phyloP scores from a whole-genome alignment of 2,888 invertebrate species.

The Leptopterna dolabrata region DNA sequence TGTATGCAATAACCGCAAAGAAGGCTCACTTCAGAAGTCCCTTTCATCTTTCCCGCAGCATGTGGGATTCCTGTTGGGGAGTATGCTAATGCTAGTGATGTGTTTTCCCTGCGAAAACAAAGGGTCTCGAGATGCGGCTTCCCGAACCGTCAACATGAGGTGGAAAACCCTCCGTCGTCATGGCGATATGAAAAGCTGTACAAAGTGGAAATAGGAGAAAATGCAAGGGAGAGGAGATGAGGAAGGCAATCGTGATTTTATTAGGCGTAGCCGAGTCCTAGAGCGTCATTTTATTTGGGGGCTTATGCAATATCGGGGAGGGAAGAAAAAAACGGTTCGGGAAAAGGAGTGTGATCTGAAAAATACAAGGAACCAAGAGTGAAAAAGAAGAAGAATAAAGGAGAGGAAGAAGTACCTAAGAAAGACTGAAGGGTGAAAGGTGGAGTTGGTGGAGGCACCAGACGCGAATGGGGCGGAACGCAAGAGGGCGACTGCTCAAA shows the following conservation, averaged over 20 bases:
- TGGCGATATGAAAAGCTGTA: neutral
- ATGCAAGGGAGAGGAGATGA: neutral
- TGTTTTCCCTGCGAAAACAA: constrained; percentile 9
- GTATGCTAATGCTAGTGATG: neutral
- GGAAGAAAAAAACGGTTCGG: neutral
- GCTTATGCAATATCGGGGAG: constrained; percentile 56
- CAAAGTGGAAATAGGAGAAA: neutral
- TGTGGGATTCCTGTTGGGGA: neutral
- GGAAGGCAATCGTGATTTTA: constrained; percentile 54
- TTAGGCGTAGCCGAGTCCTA: constrained; percentile 53
- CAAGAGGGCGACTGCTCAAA: neutral
- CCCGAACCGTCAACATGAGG: neutral
- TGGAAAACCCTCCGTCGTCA: neutral
- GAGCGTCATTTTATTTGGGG: constrained; percentile 38
- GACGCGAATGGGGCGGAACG: constrained; percentile 1
- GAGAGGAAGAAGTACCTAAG: neutral
- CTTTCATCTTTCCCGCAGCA: neutral
- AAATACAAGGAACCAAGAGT: constrained; percentile 14
- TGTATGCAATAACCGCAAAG: too few relatives aligned
- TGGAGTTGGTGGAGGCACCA: neutral
- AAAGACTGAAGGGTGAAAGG: neutral
- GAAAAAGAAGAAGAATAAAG: neutral
- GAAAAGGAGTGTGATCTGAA: constrained; percentile 12
- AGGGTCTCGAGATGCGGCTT: neutral
- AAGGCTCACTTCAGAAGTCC: neutral